Evolutionary conservation across 2,888 invertebrate genomes (phyloP).

Genomic region (Venustoraphidia nigricollis): DNA sequence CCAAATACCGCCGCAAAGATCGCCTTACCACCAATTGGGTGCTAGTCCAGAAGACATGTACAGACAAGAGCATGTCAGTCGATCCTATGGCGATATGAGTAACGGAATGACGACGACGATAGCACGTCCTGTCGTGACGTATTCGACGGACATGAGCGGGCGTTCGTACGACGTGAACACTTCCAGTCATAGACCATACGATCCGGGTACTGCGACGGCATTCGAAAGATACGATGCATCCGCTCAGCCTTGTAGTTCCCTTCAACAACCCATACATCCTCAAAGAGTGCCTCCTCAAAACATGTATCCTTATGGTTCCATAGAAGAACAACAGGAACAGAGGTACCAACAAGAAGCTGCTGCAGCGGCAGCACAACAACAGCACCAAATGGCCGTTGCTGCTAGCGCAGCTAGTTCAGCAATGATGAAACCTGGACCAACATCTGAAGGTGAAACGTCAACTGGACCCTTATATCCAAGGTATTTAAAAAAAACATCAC

Average conservation of each 20-base stretch:
- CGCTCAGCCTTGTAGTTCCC: constrained; percentile 25
- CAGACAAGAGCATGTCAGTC: constrained; percentile 25
- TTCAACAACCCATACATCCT: constrained; percentile 30
- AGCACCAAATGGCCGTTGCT: constrained; percentile 37
- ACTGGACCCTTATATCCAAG: constrained; percentile 61
- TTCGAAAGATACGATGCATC: constrained; percentile 47
- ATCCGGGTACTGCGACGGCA: constrained; percentile 39
- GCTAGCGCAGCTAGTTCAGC: constrained; percentile 35
- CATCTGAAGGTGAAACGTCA: constrained; percentile 43
- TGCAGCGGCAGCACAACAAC: constrained; percentile 24
- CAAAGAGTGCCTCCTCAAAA: constrained; percentile 34
- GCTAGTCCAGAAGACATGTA: constrained; percentile 32
- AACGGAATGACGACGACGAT: constrained; percentile 37
- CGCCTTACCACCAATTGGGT: constrained; percentile 42
- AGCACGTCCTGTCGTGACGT: constrained; percentile 39
- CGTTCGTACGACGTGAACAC: constrained; percentile 33
- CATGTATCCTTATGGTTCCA: constrained; percentile 42
- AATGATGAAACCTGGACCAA: constrained; percentile 53
- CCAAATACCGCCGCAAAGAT: constrained; percentile 46
- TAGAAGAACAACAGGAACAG: constrained; percentile 43
- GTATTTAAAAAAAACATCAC: constrained; percentile 24
- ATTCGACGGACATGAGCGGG: constrained; percentile 34
- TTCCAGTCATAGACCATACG: constrained; percentile 39
- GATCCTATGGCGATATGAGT: constrained; percentile 45
- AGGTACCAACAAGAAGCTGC: constrained; percentile 41